Evolutionary conservation across 2,113 vertebrate genomes (phyloP).

Genomic region (Neoarius graeffei): DNA sequence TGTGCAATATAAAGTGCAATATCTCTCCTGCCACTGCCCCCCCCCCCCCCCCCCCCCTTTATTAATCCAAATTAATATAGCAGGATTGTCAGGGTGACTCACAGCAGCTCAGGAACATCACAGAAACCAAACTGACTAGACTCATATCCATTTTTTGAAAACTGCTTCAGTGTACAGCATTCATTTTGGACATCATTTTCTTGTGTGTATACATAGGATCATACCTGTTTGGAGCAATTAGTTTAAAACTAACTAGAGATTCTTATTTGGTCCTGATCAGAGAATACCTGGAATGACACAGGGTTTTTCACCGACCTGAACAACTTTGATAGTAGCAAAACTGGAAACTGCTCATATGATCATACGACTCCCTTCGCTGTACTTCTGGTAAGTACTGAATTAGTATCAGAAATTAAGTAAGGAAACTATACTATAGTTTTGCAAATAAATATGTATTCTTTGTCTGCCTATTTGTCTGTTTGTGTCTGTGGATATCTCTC

Average conservation of each 20-base stretch:
- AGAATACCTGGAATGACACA: constrained; percentile 28
- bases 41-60: too few species aligned
- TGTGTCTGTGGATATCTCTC: not conserved
- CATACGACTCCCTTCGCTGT: constrained; percentile 68
- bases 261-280: not conserved
- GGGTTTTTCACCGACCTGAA: not conserved
- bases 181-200: not conserved
- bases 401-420: constrained; percentile 6
- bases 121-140: not conserved
- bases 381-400: constrained; percentile 57
- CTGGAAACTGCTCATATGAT: constrained; percentile 55
- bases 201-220: not conserved
- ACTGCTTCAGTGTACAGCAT: not conserved
- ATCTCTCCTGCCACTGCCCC: too few species aligned
- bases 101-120: too few species aligned
- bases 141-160: not conserved
- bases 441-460: not conserved
- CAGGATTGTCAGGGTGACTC: too few species aligned
- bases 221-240: not conserved
- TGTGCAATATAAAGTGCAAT: too few species aligned
- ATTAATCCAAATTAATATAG: too few species aligned
- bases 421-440: not conserved
- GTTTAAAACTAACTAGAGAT: not conserved
- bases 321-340: fast-evolving
- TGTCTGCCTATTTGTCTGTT: not conserved